A percentile compares a stretch with the other conserved stretches of the same genome.
These are phyloP conservation scores for Hippocampus abdominalis DNA, from an alignment of 2,113 vertebrate genomes.

Conservation along the genomic window DNA sequence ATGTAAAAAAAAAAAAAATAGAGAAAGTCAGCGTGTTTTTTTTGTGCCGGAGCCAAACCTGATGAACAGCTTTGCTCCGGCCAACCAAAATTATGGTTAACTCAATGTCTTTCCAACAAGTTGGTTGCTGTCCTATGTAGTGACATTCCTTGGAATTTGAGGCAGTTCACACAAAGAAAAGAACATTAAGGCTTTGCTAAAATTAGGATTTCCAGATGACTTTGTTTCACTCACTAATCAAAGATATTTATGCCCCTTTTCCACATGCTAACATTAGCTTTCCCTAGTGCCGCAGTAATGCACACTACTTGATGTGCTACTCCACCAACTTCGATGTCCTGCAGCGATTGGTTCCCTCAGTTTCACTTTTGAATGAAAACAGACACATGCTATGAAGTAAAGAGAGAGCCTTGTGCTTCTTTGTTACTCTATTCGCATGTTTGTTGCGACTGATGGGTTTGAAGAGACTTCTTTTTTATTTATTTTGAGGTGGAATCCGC, in stretches of 20 bases:
- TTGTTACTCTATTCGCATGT: not conserved
- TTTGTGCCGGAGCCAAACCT: slow-evolving; percentile 22
- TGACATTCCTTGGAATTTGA: slow-evolving; percentile 38
- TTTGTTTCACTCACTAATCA: slow-evolving; percentile 40
- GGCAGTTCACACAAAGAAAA: slow-evolving; percentile 46
- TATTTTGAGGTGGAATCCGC: not conserved
- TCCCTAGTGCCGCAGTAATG: not conserved
- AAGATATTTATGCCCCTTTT: not conserved
- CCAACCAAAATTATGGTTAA: slow-evolving; percentile 7
- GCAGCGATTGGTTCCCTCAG: too few species aligned
- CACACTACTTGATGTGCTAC: not conserved
- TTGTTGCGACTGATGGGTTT: not conserved
- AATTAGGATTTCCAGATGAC: slow-evolving; percentile 49
- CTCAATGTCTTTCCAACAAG: slow-evolving; percentile 17
- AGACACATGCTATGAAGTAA: not conserved
- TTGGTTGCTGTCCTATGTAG: slow-evolving; percentile 32
- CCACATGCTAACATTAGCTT: not conserved
- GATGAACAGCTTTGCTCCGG: slow-evolving; percentile 11
- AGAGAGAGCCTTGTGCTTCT: not conserved
- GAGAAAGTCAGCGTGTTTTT: not conserved
- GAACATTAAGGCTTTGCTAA: slow-evolving; percentile 55
- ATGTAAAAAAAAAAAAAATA: slow-evolving; percentile 1
- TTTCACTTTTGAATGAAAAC: too few species aligned
- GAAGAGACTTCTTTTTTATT: not conserved
- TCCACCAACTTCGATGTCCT: too few species aligned